Conservation (phyloP, 2,888 invertebrate genomes). For the Mechanitis messenoides region DNA sequence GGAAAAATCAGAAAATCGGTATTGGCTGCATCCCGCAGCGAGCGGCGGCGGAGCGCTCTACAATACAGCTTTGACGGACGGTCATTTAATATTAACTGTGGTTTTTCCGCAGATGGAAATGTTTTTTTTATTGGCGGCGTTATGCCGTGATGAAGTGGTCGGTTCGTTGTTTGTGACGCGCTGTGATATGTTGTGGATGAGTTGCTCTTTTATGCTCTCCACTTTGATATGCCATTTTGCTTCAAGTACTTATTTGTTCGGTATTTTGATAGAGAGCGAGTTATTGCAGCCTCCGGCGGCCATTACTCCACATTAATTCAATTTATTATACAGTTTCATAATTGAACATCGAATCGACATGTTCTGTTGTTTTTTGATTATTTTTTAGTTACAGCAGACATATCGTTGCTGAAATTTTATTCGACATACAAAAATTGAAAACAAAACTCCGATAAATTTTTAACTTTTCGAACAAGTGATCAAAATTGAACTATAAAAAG, state of each 20-base stretch:
- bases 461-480: constrained; percentile 70
- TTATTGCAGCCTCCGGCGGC: constrained; percentile 24
- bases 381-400: constrained; percentile 44
- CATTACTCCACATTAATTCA: constrained; percentile 25
- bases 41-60: constrained; percentile 56
- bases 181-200: constrained; percentile 61
- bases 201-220: constrained; percentile 64
- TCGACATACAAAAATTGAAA: constrained; percentile 58
- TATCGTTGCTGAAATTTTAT: constrained; percentile 42
- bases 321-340: constrained; percentile 27
- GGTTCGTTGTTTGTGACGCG: constrained; percentile 68
- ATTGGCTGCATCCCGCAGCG: constrained; percentile 67
- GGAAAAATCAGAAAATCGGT: constrained; percentile 73
- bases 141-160: constrained; percentile 73
- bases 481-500: constrained; percentile 69
- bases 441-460: constrained; percentile 63
- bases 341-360: constrained; percentile 23
- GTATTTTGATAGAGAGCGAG: constrained; percentile 26
- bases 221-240: constrained; percentile 52
- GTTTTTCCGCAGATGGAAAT: constrained; percentile 75
- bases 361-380: constrained; percentile 27
- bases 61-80: constrained; percentile 75
- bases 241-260: constrained; percentile 46
- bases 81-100: constrained; percentile 77
- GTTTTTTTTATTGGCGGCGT: constrained; percentile 69